Conservation (phyloP, 2,888 invertebrate species). For the Tachina grossa region DNA sequence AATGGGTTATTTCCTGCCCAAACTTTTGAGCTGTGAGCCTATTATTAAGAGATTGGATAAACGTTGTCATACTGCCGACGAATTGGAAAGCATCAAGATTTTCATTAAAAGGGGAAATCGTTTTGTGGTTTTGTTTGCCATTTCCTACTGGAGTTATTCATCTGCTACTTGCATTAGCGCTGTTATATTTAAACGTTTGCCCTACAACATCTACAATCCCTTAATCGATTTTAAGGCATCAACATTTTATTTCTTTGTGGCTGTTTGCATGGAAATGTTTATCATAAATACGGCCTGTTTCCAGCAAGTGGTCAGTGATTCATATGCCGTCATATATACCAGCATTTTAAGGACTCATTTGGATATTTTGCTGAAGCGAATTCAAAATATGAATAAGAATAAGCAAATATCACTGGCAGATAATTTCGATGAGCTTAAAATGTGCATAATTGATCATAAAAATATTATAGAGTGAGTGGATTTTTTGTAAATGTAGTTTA, state of each 20-base stretch:
- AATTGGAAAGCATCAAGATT: conserved; percentile 48
- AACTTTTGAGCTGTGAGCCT: conserved; percentile 63
- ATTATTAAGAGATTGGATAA: conserved; percentile 71
- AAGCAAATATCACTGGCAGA: background rate
- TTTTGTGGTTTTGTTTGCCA: conserved; percentile 69
- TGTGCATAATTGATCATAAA: conserved; percentile 74
- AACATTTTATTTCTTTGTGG: conserved; percentile 63
- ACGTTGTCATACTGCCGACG: conserved; percentile 68
- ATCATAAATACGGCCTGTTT: conserved; percentile 70
- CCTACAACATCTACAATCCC: conserved; percentile 72
- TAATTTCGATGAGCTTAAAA: conserved; percentile 70
- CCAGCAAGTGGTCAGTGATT: conserved; percentile 73
- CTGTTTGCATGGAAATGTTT: conserved; percentile 66
- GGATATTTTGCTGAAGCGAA: conserved; percentile 62
- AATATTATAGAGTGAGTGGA: conserved; percentile 72
- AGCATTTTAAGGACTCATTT: conserved; percentile 70
- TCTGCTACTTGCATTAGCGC: conserved; percentile 71
- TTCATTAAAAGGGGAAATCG: conserved; percentile 69
- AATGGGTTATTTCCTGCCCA: conserved; percentile 69
- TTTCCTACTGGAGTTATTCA: conserved; percentile 72
- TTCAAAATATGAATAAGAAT: conserved; percentile 51
- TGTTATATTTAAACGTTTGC: conserved; percentile 68
- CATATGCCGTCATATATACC: conserved; percentile 72
- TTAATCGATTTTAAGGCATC: conserved; percentile 71
- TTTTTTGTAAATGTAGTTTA: background rate